Base-by-base conservation (phyloP, 2,113 vertebrate genomes). In the Lepus timidus region DNA sequence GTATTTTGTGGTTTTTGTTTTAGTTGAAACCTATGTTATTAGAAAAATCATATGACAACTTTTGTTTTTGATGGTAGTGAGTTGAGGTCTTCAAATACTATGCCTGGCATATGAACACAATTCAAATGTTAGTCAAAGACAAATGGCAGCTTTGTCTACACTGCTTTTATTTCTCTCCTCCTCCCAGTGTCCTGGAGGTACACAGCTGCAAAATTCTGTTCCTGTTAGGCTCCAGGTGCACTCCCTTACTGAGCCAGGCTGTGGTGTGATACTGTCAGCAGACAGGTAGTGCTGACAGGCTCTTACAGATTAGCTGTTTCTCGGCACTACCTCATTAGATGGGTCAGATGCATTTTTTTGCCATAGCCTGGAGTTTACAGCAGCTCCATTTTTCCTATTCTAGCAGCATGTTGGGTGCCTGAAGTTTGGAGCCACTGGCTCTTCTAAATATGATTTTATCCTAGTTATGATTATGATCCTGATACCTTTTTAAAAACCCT, bases 1-100 rank as follows among this genome's bases (percentile, higher is more conserved):
- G 86, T 16, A 75, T 95, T 92, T 88, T 80, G 7, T 87, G 81
- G 65, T 80, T 58, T 91, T 27, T 22, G 20, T 55, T 85, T 80
- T 88, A 76, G 4, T 79, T 85, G 62, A 96, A 93, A 82, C 65
- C 11, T 33, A 91, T 29, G 25, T 68, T 68, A 23, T 90, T 29
- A 79, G 55, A 64, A 88, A 70, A 51, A 61, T 13, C 55, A 13
- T 6, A 65, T 44, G 81, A 75, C 74, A 83, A 52, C 39, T 67
- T 91, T 81, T 90, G 20, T 33, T 92, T 90, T 80, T 88, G 67
- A 75, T 58, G 29, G 80, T 20, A 51, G 31, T 39, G 49, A 68
- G 33, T 64, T n/a, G 33, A 52, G 27, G 67, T 3, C 25, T 92
- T 94, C 44, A 11, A 20, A 20, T 16, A 3, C 14, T 13, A 22